These are phyloP conservation scores for Pararge aegeria DNA, from an alignment of 1,140 invertebrate genomes.

Conservation along the genomic window DNA sequence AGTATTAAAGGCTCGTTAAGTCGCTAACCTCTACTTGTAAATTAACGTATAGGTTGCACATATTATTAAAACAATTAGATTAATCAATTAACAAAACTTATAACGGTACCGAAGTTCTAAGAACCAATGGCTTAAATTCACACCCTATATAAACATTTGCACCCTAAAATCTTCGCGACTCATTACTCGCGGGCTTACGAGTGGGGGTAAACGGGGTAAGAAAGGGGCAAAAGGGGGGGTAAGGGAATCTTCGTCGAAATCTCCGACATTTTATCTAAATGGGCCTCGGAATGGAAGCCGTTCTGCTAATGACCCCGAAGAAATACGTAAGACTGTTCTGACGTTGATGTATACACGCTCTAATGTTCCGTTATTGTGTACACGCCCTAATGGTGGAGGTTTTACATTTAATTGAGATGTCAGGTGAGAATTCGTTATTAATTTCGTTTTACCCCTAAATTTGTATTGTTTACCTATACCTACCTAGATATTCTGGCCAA, in stretches of 20 bases:
- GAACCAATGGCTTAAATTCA: conserved; percentile 49
- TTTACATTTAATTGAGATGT: conserved; percentile 16
- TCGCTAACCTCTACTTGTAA: neutral
- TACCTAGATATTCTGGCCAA: too few relatives aligned
- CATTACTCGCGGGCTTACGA: conserved; percentile 59
- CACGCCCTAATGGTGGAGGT: conserved; percentile 15
- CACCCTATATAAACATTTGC: conserved; percentile 77
- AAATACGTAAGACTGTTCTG: conserved; percentile 63
- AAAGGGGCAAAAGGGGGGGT: conserved; percentile 20
- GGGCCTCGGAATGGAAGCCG: conserved; percentile 71
- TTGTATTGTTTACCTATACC: neutral
- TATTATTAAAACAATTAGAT: neutral
- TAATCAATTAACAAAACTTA: neutral
- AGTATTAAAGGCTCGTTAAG: too few relatives aligned
- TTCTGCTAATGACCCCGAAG: conserved; percentile 73
- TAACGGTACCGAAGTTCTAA: conserved; percentile 14
- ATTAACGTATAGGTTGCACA: neutral
- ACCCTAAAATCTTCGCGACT: conserved; percentile 75
- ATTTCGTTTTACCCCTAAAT: neutral
- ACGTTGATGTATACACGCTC: conserved; percentile 47
- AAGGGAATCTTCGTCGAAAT: conserved; percentile 70
- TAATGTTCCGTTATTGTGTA: conserved; percentile 26
- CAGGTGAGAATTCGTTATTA: conserved; percentile 18
- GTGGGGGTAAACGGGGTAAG: conserved; percentile 13
- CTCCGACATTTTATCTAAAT: conserved; percentile 79